Base-by-base conservation (phyloP, 2,113 vertebrate genomes). In the Lamprologus lemairii region DNA sequence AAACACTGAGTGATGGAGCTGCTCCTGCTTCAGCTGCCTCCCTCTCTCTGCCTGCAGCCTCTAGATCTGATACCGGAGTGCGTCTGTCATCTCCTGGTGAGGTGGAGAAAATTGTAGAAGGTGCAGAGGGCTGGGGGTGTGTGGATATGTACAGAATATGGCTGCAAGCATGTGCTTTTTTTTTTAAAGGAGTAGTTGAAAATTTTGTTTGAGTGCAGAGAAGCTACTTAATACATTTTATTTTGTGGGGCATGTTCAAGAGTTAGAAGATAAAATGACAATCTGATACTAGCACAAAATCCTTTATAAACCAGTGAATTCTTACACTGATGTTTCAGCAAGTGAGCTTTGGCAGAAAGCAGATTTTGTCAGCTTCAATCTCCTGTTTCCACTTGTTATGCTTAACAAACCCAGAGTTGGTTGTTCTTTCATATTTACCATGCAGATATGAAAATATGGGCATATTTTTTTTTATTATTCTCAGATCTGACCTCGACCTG, bases 61-160 rank as follows among this genome's bases (percentile, higher is more conserved):
- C 81, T 19, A 80, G 80, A 82, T 89, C 87, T 88, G 90, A 94
- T 85, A 88, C 87, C 88, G 88, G 89, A 68, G 54, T 23, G 7
- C 31, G 85, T 87, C 93, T 94, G 93, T 95, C 94, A 94, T 86
- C 90, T 89, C 91, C 89, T 90, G 88, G 84, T 14, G 82, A 92
- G 82, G 82, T 80, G 60, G 80, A 88, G 85, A 87, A 90, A 75
- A 86, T 51, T 81, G 84, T 60, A 75, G 47, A 85, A 58, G 89
- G 60, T 37, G 79, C 55, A 90, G 71, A 63, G 12, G 31, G 31
- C 26, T 33, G 80, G 80, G 82, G 16, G 71, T 40, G 87, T 47
- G 54, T 31, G 37, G 23, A 81, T 81, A 71, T 86, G 82, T 84
- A 65, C 53, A 88, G 40, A 53, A 80, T 49, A 37, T 51, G 45